Percentiles rank a stretch among this genome's conserved stretches.
Evolutionary conservation across 2,888 invertebrate genomes (phyloP).

Genomic region (Epirrita christyi): DNA sequence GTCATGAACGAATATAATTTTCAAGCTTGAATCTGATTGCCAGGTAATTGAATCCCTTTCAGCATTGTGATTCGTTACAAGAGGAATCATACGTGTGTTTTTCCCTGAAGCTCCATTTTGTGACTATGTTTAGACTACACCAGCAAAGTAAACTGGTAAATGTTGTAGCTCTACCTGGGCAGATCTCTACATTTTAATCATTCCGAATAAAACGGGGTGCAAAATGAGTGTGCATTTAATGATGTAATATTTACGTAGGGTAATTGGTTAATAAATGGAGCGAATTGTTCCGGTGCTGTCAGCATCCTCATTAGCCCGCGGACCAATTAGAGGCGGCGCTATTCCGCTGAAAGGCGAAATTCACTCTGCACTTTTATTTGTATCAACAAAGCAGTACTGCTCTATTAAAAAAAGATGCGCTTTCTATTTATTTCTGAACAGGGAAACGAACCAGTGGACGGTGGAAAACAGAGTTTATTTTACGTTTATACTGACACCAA

Average conservation of each 20-base stretch:
- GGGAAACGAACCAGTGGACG: conserved; percentile 3
- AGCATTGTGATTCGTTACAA: no score
- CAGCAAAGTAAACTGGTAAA: no score
- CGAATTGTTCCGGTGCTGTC: conserved; percentile 80
- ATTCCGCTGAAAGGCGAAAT: conserved; percentile 71
- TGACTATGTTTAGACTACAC: no score
- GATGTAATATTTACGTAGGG: conserved; percentile 70
- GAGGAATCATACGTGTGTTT: no score
- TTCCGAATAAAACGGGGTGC: conserved; percentile 19
- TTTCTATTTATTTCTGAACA: conserved; percentile 11
- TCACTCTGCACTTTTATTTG: conserved; percentile 33
- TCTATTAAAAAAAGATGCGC: conserved; percentile 11
- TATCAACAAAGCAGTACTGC: conserved; percentile 32
- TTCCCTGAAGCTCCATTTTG: no score
- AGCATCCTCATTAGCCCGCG: conserved; percentile 80
- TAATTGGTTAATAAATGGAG: conserved; percentile 76
- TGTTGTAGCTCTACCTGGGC: no score
- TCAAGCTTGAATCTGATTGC: no score
- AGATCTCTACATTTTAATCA: background rate
- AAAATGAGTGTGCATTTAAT: conserved; percentile 49
- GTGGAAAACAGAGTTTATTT: conserved; percentile 6
- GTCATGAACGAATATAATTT: no score
- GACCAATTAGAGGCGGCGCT: conserved; percentile 71
- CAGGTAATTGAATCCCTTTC: no score
- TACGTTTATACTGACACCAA: no score